Evolutionary conservation across 2,113 vertebrate genomes (phyloP), one percentile per base, ranked within the genome.

Genomic region (Mungos mungo): DNA sequence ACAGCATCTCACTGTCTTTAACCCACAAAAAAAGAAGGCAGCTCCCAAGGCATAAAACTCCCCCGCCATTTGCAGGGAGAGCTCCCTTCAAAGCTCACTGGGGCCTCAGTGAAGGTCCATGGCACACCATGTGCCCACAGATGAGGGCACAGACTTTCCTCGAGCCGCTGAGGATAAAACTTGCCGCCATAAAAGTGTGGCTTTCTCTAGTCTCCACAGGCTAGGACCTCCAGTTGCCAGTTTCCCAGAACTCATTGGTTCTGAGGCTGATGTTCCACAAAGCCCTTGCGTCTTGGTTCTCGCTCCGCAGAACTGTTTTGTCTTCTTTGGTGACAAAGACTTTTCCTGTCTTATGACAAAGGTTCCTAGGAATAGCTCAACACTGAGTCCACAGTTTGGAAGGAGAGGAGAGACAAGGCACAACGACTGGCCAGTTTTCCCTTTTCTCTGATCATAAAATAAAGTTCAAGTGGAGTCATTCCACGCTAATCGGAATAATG

Each of bases 401-500:
- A 88, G 93, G 92, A 60, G 35, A 4, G 6, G 19, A 54, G 71
- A 45, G 4, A 8, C 35, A 92, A 90, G 5, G 19, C 25, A 33
- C 19, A 14, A 77, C 76, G 71, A 13, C 84, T 31, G 85, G 92
- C 85, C 96, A 87, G 31, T 69, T 88, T 96, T 85, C 95, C 82
- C 92, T 87, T 66, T 14, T 92, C 50, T 2, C 15, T 15, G 31
- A n/a, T 41, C 69, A 8, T 33, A 72, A 47, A 84, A 76, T 88
- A 84, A 96, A 95, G 96, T 90, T 97, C 93, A 97, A 93, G 96
- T 74, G 97, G 95, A 93, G 90, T 97, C 96, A 95, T 92, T 87
- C 72, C 14, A 3, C 25, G 27, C 3, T 88, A 47, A 97, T 97
- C 84, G 90, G 95, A 88, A 65, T 93, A 94, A 98, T 38, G 2